Evolutionary conservation across 2,113 vertebrate genomes (phyloP).

Genomic region (Nettapus auritus): DNA sequence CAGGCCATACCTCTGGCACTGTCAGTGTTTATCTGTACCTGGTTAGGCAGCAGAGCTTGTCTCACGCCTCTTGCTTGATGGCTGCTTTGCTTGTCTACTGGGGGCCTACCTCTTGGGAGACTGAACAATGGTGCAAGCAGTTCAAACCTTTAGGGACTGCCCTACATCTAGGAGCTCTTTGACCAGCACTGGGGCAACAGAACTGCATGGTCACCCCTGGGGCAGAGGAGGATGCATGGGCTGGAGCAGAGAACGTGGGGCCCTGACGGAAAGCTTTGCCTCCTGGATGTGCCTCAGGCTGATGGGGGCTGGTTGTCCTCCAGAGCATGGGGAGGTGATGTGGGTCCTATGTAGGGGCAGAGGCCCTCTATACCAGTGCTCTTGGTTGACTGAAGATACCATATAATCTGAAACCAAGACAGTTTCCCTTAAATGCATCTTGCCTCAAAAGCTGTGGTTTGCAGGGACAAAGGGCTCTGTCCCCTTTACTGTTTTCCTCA

Average conservation of each 20-base stretch:
- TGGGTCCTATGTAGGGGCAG: background rate
- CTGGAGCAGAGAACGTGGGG: background rate
- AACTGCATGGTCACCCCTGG: fast-evolving
- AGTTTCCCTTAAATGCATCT: background rate
- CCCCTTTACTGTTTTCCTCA: fast-evolving
- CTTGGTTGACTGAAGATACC: background rate
- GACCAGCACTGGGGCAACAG: background rate
- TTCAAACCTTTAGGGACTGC: background rate
- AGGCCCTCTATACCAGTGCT: background rate
- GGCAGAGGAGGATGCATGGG: background rate
- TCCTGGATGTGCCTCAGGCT: background rate
- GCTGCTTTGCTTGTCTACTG: background rate
- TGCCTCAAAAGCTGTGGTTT: background rate
- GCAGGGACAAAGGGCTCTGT: background rate
- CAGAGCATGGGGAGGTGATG: background rate
- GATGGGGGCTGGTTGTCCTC: background rate
- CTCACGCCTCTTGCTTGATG: background rate
- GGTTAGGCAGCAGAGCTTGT: background rate
- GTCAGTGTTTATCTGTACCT: background rate
- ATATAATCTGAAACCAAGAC: background rate
- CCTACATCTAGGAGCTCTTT: background rate
- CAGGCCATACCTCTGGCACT: background rate
- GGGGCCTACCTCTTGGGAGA: background rate
- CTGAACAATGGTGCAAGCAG: background rate
- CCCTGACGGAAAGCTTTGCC: background rate